Conservation (phyloP, 1,140 invertebrate genomes). For the Drosophila pachea region DNA sequence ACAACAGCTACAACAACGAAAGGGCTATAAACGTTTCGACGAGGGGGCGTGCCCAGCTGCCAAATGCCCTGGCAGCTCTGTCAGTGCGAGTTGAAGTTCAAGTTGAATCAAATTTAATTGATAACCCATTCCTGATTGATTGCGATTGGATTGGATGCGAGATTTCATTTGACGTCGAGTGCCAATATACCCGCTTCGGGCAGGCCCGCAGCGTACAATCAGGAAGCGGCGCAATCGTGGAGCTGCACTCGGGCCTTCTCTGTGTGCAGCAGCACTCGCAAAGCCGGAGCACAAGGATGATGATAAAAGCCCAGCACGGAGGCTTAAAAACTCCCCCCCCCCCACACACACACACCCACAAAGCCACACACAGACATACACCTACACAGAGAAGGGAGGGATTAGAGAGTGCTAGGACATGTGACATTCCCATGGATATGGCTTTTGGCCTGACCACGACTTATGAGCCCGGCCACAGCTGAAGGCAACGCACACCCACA, state of each 20-base stretch:
- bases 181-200: background rate
- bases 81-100: background rate
- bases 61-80: background rate
- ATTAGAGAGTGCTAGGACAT: slow-evolving; percentile 12
- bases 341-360: slow-evolving; percentile 5
- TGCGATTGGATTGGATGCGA: no score
- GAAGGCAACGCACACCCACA: slow-evolving; percentile 22
- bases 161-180: background rate
- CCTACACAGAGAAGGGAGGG: background rate
- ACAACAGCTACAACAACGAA: slow-evolving; percentile 17
- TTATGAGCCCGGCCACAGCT: slow-evolving; percentile 15
- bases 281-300: slow-evolving; percentile 27
- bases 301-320: slow-evolving; percentile 45
- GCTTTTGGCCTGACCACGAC: slow-evolving; percentile 12
- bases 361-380: slow-evolving; percentile 1
- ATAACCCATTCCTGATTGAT: background rate
- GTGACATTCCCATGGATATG: slow-evolving; percentile 22
- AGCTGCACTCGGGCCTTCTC: slow-evolving; percentile 59
- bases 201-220: background rate
- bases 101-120: background rate
- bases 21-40: background rate
- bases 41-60: background rate
- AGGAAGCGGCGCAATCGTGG: slow-evolving; percentile 20
- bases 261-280: slow-evolving; percentile 40
- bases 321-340: slow-evolving; percentile 55